Evolutionary conservation across 2,888 invertebrate species (phyloP).

Genomic region (Aspidiotus destructor): DNA sequence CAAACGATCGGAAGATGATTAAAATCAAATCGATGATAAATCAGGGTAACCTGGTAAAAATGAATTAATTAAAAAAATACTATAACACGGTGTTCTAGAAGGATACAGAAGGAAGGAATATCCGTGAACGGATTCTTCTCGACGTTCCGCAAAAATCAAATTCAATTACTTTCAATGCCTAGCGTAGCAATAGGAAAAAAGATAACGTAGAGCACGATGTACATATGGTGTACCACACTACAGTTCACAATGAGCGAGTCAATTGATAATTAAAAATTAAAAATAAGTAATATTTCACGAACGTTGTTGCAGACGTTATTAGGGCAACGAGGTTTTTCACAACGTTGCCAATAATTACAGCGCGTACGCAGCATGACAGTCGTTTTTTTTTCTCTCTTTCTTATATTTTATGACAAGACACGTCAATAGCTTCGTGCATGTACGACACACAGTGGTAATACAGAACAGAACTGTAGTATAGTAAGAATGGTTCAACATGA

Average conservation of each 20-base stretch:
- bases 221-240: not conserved
- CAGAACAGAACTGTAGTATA: not conserved
- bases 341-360: constrained; percentile 12
- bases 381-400: not conserved
- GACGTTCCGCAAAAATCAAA: too few relatives aligned
- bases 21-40: too few relatives aligned
- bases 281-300: constrained; percentile 13
- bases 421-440: constrained; percentile 20
- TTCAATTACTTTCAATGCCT: too few relatives aligned
- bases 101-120: too few relatives aligned
- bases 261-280: constrained; percentile 10
- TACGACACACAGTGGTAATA: constrained; percentile 1
- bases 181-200: too few relatives aligned
- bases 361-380: constrained; percentile 8
- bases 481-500: constrained; percentile 23
- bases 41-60: too few relatives aligned
- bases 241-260: not conserved
- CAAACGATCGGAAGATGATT: too few relatives aligned
- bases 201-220: too few relatives aligned
- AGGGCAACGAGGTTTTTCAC: constrained; percentile 5
- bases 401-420: constrained; percentile 26
- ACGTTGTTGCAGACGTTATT: not conserved
- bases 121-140: too few relatives aligned
- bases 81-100: too few relatives aligned
- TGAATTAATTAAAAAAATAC: too few relatives aligned